Base-by-base conservation (phyloP, 2,113 vertebrate species). In the Channa maculata region DNA sequence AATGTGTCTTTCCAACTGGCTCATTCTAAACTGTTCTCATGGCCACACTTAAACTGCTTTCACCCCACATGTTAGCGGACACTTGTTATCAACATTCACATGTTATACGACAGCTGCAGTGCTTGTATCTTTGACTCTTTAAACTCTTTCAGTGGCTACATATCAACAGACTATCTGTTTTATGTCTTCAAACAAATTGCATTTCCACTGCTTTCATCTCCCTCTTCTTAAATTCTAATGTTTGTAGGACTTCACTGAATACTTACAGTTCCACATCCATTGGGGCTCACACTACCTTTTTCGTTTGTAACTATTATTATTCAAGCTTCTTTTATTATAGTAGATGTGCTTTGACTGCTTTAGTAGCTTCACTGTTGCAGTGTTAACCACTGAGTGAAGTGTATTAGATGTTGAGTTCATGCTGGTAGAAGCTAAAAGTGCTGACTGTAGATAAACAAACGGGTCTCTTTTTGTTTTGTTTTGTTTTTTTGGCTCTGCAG, bases 391-490 rank as follows among this genome's bases (percentile, higher is more conserved):
- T 24, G 24, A 24, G 24, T 24, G 24, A 24, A 24, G 24, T 24
- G 24, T 24, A 24, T 24, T 41, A 36, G 3, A n/a, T n/a, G 12
- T 34, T 12, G 3, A 14, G 10, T 57, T 5, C 39, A 8, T 14
- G 5, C 8, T 4, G 5, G 38, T 5, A 55, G 24, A 13, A 71
- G 6, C 1, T 10, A 11, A n/a, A 51, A 1, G 11, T 14, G 24
- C 8, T 39, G 13, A 3, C 11, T 78, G 52, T 6, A 39, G 33
- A 46, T 62, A 15, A 24, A 14, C 36, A 49, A 41, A 82, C 38
- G 38, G 51, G 69, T 61, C 45, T 77, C 82, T 37, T 34, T 33
- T 85, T 71, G n/a, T n/a, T n/a, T n/a, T n/a, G n/a, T n/a, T n/a
- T n/a, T n/a, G n/a, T n/a, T 68, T 55, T 43, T 5, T 55, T 37